phyloP scores from a whole-genome alignment of 2,888 invertebrate genomes.

The Sminthurides aquaticus region DNA sequence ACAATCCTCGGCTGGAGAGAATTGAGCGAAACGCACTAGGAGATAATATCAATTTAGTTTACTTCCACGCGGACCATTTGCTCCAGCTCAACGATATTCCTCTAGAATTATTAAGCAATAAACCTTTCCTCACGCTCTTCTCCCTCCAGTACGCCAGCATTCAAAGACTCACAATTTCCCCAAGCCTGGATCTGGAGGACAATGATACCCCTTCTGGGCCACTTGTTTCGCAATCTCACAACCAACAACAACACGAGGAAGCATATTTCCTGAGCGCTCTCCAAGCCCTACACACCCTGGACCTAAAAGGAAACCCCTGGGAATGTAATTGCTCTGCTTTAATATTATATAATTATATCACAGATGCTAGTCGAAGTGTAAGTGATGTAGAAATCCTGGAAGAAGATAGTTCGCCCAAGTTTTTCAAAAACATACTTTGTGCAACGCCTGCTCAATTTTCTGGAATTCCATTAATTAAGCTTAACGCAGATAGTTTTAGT shows the following conservation, averaged over 20 bases:
- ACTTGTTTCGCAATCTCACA: background rate
- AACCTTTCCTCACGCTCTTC: constrained; percentile 15
- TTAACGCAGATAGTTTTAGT: background rate
- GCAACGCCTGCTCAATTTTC: constrained; percentile 4
- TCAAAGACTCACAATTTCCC: background rate
- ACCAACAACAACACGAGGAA: background rate
- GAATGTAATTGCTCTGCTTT: constrained; percentile 18
- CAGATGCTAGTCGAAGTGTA: background rate
- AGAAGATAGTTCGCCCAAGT: background rate
- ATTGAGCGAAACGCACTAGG: background rate
- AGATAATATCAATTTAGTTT: constrained; percentile 18
- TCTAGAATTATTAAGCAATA: constrained; percentile 11
- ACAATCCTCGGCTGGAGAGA: constrained; percentile 7
- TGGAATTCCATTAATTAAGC: background rate
- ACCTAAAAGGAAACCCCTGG: constrained; percentile 21
- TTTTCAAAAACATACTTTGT: constrained; percentile 2
- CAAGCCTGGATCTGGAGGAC: background rate
- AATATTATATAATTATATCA: constrained; percentile 8
- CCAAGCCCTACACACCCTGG: constrained; percentile 3
- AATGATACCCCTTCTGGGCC: background rate
- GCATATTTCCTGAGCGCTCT: background rate
- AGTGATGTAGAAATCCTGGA: background rate
- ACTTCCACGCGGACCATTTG: constrained; percentile 16
- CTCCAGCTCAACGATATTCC: constrained; percentile 5
- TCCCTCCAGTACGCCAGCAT: constrained; percentile 15